These are phyloP conservation scores for Rhinoderma darwinii DNA, from an alignment of 2,113 vertebrate genomes.

Conservation along the genomic window DNA sequence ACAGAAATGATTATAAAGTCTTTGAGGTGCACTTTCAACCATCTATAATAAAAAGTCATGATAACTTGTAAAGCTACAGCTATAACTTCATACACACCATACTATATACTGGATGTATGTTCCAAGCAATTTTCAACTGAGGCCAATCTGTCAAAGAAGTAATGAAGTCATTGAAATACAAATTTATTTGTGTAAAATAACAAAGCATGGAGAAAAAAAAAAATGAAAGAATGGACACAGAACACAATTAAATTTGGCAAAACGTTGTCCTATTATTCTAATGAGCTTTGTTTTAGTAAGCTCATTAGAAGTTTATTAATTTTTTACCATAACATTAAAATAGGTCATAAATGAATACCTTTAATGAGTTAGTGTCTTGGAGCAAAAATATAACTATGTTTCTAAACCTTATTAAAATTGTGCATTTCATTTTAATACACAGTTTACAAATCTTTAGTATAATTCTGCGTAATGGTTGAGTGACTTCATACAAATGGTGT, in stretches of 20 bases:
- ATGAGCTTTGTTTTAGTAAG: conserved; percentile 37
- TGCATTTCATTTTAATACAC: conserved; percentile 15
- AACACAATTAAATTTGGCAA: conserved; percentile 39
- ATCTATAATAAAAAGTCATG: background rate
- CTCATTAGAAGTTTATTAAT: conserved; percentile 47
- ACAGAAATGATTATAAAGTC: background rate
- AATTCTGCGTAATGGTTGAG: background rate
- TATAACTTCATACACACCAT: background rate
- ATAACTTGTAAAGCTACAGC: background rate
- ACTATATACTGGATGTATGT: background rate
- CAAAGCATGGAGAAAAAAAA: background rate
- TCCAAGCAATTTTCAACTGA: background rate
- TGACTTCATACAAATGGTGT: background rate
- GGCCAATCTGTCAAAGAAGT: background rate
- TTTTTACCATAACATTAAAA: conserved; percentile 28
- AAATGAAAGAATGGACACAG: background rate
- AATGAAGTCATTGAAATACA: background rate
- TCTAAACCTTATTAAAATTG: conserved; percentile 30
- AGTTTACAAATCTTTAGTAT: background rate
- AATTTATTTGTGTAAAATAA: conserved; percentile 16
- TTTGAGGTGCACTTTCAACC: background rate
- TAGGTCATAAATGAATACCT: conserved; percentile 43
- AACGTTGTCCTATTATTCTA: conserved; percentile 16
- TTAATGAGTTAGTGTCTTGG: conserved; percentile 17
- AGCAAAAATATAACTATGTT: conserved; percentile 24